These are phyloP conservation scores for Alcis repandata DNA, from an alignment of 2,888 invertebrate genomes.

Conservation along the genomic window DNA sequence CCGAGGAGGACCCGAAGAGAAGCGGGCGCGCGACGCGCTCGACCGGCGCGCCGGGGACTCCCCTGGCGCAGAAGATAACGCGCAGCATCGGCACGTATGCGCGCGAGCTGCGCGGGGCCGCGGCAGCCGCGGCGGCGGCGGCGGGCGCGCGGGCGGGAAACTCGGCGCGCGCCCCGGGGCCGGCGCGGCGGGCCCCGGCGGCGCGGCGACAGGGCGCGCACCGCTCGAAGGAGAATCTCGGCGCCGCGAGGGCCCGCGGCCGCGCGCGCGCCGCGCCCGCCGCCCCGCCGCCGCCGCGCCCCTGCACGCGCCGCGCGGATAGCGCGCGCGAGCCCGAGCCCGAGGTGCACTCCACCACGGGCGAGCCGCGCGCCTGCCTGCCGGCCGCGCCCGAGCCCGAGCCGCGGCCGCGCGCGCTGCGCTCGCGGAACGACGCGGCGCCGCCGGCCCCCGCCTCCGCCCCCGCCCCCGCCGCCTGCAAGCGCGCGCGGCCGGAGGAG, in stretches of 20 bases:
- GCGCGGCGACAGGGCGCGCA: constrained; percentile 67
- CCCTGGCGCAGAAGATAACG: constrained; percentile 62
- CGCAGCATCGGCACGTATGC: constrained; percentile 64
- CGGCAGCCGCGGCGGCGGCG: constrained; percentile 53
- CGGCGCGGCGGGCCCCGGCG: constrained; percentile 74
- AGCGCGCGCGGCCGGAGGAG: constrained; percentile 46
- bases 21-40: constrained; percentile 58
- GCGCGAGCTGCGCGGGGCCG: constrained; percentile 61
- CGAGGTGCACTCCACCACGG: constrained; percentile 50
- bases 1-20: constrained; percentile 52
- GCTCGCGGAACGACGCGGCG: constrained; percentile 63
- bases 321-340: constrained; percentile 56
- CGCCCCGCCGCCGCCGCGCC: constrained; percentile 52
- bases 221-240: constrained; percentile 82
- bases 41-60: constrained; percentile 54
- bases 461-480: constrained; percentile 46
- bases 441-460: constrained; percentile 37
- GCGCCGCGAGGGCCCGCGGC: constrained; percentile 61
- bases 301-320: constrained; percentile 48
- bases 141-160: constrained; percentile 72
- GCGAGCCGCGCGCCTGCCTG: constrained; percentile 45
- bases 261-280: constrained; percentile 48
- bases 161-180: constrained; percentile 77
- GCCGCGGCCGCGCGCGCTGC: constrained; percentile 58
- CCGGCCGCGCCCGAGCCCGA: constrained; percentile 46